Base-by-base conservation (phyloP, 2,888 invertebrate species). In the Bhutanitis thaidina region DNA sequence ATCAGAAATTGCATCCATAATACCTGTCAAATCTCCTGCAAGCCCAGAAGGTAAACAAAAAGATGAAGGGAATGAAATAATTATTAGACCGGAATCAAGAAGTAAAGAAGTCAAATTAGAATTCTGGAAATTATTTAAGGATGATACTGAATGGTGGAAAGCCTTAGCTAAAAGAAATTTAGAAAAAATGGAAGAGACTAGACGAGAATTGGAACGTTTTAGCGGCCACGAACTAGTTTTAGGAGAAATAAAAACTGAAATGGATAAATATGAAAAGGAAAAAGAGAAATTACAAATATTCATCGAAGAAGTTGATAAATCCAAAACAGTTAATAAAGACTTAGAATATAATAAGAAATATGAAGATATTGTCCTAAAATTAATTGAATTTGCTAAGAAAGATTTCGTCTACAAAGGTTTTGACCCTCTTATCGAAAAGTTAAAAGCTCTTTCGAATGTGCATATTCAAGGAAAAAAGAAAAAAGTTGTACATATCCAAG, bases 71-170 rank as follows among this genome's bases (percentile, higher is more conserved):
- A 64, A 71, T 2, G 74, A 76, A 55, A 62, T 78, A 0, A 52
- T 66, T 1, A 59, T 79, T 0, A 69, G 72, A 55, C 77, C 78
- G 1, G 76, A 78, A 47, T 52, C 52, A n/a, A 41, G 46, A 35
- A 43, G 43, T 7, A 78, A 64, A 51, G 74, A 75, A 57, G 69
- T 74, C 0, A 77, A 71, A 54, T 64, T 69, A 27, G 53, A 86
- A 38, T 88, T 89, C 58, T 88, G 87, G 87, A 81, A 77, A 47
- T 69, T 90, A 61, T 89, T 90, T 57, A 82, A 80, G 57, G 83
- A 89, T 52, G 90, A 90, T 30, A 79, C 87, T 0, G 90, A 89
- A 44, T 83, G 87, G 78, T 90, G 90, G 90, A 87, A 81, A 46
- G 88, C 80, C 0, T 57, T 90, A 14, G 89, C 90, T 1, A 80